These are phyloP conservation scores for Pantherophis alleghaniensis DNA, from an alignment of 2,797 vertebrate species.

Conservation along the genomic window DNA sequence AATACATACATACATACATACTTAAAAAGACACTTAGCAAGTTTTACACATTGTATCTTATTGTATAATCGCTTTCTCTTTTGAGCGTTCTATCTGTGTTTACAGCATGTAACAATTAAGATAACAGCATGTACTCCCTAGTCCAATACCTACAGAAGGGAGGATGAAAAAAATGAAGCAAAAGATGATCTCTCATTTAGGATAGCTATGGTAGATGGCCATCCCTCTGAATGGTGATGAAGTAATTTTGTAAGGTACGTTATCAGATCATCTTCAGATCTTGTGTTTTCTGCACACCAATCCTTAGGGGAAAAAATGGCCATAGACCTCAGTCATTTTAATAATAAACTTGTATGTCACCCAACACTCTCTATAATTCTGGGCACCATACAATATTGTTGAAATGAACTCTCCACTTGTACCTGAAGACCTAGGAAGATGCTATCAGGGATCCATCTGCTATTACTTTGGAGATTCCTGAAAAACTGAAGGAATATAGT, in stretches of 20 bases:
- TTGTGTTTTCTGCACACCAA: not conserved
- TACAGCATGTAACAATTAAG: not conserved
- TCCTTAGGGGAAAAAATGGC: not conserved
- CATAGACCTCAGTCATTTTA: not conserved
- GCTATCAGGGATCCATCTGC: not conserved
- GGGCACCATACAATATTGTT: not conserved
- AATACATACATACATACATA: not conserved
- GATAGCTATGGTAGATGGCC: not conserved
- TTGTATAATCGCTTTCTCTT: not conserved
- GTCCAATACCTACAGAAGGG: not conserved
- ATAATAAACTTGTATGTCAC: not conserved
- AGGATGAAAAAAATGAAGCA: not conserved
- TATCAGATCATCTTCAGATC: not conserved
- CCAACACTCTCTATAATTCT: not conserved
- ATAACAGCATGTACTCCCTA: not conserved
- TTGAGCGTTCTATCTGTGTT: not conserved
- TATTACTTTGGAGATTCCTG: not conserved
- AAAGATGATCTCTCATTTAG: not conserved
- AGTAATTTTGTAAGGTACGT: not conserved
- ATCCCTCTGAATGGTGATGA: not conserved
- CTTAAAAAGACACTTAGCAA: not conserved
- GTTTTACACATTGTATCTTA: not conserved
- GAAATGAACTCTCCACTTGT: not conserved
- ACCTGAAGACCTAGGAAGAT: not conserved
- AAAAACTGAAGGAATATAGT: not conserved